Evolutionary conservation across 2,113 vertebrate species (phyloP).

Genomic region (Saguinus midas): DNA sequence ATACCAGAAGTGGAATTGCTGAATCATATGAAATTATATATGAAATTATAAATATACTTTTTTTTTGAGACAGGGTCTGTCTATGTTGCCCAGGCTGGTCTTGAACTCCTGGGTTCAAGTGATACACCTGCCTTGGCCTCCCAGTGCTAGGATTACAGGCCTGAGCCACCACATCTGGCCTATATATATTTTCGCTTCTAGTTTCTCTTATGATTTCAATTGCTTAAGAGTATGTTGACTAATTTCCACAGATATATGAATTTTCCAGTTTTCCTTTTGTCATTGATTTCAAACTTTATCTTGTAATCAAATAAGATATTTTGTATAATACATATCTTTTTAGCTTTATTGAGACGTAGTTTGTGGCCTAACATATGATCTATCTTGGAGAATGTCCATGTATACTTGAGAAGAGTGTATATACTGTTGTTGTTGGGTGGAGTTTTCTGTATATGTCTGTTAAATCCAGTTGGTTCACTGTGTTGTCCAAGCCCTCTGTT

Average conservation of each 20-base stretch:
- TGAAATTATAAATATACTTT: neutral
- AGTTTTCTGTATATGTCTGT: neutral
- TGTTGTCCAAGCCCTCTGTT: neutral
- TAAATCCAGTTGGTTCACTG: neutral
- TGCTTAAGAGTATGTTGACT: neutral
- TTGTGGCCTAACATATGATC: neutral
- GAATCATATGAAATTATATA: neutral
- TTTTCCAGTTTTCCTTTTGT: neutral
- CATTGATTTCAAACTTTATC: neutral
- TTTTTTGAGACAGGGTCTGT: neutral
- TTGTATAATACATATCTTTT: neutral
- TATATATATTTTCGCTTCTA: neutral
- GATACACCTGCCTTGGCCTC: too few relatives aligned
- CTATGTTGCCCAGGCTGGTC: too few relatives aligned
- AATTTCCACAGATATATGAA: neutral
- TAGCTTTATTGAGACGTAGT: neutral
- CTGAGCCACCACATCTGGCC: too few relatives aligned
- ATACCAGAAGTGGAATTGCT: neutral
- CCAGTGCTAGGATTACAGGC: too few relatives aligned
- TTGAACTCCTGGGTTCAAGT: too few relatives aligned
- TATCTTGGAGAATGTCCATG: neutral
- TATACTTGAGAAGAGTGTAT: neutral
- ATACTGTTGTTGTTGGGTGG: neutral
- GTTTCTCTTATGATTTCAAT: neutral
- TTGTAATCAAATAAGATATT: neutral